phyloP scores from a whole-genome alignment of 1,140 invertebrate species.

The Drosophila serrata region DNA sequence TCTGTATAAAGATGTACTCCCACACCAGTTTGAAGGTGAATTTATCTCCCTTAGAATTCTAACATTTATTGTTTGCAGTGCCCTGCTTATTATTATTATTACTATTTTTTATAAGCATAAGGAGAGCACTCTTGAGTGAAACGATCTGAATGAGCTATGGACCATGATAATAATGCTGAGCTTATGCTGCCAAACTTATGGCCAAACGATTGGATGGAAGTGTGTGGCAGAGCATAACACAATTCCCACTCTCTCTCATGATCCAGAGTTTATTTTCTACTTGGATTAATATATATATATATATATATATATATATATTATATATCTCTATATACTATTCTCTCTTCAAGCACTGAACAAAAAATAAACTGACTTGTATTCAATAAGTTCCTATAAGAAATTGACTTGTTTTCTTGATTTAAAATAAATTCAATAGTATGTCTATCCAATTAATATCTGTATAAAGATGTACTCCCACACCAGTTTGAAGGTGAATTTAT shows the following conservation, averaged over 20 bases:
- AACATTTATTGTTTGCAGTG: conserved; percentile 47
- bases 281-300: too few species aligned
- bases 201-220: conserved; percentile 30
- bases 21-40: not conserved
- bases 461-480: too few species aligned
- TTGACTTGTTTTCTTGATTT: not conserved
- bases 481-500: not conserved
- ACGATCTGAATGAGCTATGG: conserved; percentile 20
- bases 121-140: conserved; percentile 12
- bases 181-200: conserved; percentile 13
- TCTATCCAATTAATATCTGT: not conserved
- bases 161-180: conserved; percentile 2
- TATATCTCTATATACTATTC: conserved; percentile 6
- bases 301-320: too few species aligned
- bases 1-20: too few species aligned
- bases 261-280: conserved; percentile 14
- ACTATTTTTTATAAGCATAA: conserved; percentile 59
- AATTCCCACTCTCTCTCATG: conserved; percentile 24
- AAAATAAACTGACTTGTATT: not conserved
- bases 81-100: conserved; percentile 39
- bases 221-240: conserved; percentile 15
- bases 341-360: conserved; percentile 1
- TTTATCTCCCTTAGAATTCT: not conserved
- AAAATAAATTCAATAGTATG: not conserved
- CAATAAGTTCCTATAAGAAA: not conserved